These are phyloP conservation scores for Papilio gigon DNA, from an alignment of 2,888 invertebrate genomes.

Conservation along the genomic window DNA sequence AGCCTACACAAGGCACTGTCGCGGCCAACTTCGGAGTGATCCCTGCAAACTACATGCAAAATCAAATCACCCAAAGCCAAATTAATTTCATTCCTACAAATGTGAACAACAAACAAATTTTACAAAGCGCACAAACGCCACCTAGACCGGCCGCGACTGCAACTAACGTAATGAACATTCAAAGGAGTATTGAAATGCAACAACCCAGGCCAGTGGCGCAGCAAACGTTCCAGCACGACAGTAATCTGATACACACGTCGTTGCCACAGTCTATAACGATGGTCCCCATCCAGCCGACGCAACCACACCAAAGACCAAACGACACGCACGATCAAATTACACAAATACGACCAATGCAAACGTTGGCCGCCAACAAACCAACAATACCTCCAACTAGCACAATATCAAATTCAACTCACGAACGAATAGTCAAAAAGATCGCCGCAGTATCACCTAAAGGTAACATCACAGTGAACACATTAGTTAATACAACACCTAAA, in stretches of 20 bases:
- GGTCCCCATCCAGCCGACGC: constrained; percentile 51
- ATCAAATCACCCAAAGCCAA: constrained; percentile 49
- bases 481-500: constrained; percentile 49
- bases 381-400: constrained; percentile 13
- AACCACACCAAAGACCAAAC: constrained; percentile 40
- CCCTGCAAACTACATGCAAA: constrained; percentile 36
- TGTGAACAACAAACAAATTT: constrained; percentile 40
- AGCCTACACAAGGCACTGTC: constrained; percentile 7
- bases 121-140: constrained; percentile 47
- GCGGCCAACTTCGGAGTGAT: constrained; percentile 28
- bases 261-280: constrained; percentile 53
- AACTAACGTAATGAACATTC: constrained; percentile 44
- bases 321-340: constrained; percentile 38
- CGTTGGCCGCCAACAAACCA: constrained; percentile 33
- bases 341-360: constrained; percentile 44
- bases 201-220: constrained; percentile 43
- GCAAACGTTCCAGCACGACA: constrained; percentile 42
- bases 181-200: constrained; percentile 44
- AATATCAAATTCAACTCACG: constrained; percentile 35
- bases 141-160: constrained; percentile 48
- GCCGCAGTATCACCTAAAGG: constrained; percentile 43
- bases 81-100: constrained; percentile 43
- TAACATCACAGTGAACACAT: constrained; percentile 46
- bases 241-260: constrained; percentile 22
- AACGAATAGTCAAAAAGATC: constrained; percentile 45